A percentile compares a stretch with the other conserved stretches of the same genome.
These are phyloP conservation scores for Porphyrio hochstetteri DNA, from an alignment of 2,113 vertebrate genomes.

Conservation along the genomic window DNA sequence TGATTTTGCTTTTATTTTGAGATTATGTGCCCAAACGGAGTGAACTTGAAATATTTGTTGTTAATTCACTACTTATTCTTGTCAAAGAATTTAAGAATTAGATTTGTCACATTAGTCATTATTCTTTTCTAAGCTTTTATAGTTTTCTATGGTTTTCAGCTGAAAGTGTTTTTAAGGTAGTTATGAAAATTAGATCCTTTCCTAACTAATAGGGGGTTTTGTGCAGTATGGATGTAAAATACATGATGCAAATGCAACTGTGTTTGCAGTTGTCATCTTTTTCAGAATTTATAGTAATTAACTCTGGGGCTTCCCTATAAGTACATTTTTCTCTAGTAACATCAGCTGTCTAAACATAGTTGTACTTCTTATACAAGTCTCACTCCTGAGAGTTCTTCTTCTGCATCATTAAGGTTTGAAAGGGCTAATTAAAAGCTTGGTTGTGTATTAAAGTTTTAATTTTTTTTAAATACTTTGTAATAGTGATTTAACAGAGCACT, in stretches of 20 bases:
- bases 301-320: background rate
- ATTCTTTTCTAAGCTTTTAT: background rate
- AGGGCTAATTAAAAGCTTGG: background rate
- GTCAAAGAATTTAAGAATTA: background rate
- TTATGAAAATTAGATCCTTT: background rate
- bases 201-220: background rate
- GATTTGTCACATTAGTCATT: background rate
- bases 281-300: background rate
- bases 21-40: background rate
- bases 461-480: background rate
- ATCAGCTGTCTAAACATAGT: background rate
- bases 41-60: background rate
- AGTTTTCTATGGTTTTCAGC: background rate
- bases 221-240: background rate
- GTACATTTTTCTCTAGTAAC: background rate
- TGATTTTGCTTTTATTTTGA: background rate
- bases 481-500: background rate
- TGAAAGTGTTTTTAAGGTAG: background rate
- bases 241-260: background rate
- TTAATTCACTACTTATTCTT: background rate
- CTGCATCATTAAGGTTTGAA: background rate
- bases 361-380: background rate
- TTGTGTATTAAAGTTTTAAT: background rate
- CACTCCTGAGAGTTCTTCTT: background rate
- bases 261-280: background rate